phyloP scores from a whole-genome alignment of 1,140 invertebrate species.

The Drosophila yakuba region DNA sequence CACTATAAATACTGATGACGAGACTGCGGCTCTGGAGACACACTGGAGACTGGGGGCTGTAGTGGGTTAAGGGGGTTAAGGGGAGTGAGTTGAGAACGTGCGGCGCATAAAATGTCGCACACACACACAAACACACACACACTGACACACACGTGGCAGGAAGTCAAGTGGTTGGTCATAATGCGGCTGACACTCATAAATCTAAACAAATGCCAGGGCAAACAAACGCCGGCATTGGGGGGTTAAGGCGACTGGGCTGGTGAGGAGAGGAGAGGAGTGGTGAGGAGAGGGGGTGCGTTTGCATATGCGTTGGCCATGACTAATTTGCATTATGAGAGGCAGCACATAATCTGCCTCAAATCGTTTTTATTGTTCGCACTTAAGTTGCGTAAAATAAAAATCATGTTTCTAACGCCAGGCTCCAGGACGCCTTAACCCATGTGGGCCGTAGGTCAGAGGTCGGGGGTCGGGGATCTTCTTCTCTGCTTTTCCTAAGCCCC shows the following conservation, averaged over 20 bases:
- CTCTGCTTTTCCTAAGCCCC: conserved; percentile 61
- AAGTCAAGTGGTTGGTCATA: conserved; percentile 84
- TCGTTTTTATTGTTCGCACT: conserved; percentile 84
- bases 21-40: background rate
- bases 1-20: conserved; percentile 51
- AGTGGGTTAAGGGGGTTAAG: conserved; percentile 15
- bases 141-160: conserved; percentile 71
- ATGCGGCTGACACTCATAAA: conserved; percentile 82
- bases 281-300: conserved; percentile 30
- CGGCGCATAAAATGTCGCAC: conserved; percentile 73
- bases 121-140: conserved; percentile 39
- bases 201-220: conserved; percentile 76
- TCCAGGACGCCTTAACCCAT: conserved; percentile 13
- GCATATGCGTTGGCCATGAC: conserved; percentile 79
- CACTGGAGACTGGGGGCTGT: background rate
- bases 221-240: conserved; percentile 30
- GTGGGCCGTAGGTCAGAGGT: background rate
- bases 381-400: conserved; percentile 84
- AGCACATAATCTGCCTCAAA: conserved; percentile 76
- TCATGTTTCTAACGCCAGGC: conserved; percentile 80
- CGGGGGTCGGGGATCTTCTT: conserved; percentile 3
- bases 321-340: conserved; percentile 78
- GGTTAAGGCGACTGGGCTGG: background rate
- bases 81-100: conserved; percentile 43
- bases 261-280: no score